phyloP scores from a whole-genome alignment of 2,113 vertebrate genomes.

The Aegithalos caudatus region DNA sequence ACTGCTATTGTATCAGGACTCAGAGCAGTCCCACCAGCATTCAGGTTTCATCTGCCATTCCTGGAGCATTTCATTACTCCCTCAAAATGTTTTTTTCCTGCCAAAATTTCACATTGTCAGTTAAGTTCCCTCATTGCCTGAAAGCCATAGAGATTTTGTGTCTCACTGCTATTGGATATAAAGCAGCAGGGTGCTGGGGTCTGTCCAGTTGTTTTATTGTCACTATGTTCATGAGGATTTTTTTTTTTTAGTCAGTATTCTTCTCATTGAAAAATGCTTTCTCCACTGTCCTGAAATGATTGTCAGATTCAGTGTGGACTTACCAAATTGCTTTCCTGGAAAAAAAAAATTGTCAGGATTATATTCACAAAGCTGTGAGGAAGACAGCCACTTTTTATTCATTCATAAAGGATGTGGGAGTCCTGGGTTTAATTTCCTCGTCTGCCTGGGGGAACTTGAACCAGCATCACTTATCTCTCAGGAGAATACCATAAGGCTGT shows the following conservation, averaged over 20 bases:
- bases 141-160: not conserved
- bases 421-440: constrained; percentile 66
- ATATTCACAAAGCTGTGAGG: constrained; percentile 54
- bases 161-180: not conserved
- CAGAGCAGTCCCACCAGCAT: not conserved
- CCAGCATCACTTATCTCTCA: constrained; percentile 56
- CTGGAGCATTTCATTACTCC: not conserved
- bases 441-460: constrained; percentile 61
- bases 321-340: constrained; percentile 49
- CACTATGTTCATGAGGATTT: not conserved
- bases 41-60: not conserved
- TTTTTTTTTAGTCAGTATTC: not conserved
- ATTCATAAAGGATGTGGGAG: constrained; percentile 60
- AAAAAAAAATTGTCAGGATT: constrained; percentile 44
- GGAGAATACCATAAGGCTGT: constrained; percentile 46
- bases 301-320: constrained; percentile 39
- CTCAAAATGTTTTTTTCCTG: not conserved
- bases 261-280: constrained; percentile 31
- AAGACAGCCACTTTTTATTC: constrained; percentile 60
- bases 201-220: constrained; percentile 6
- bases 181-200: not conserved
- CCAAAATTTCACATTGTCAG: not conserved
- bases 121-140: not conserved
- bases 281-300: constrained; percentile 31
- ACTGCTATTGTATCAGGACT: not conserved